Evolutionary conservation across 2,888 invertebrate genomes (phyloP).

Genomic region (Oligia latruncula): DNA sequence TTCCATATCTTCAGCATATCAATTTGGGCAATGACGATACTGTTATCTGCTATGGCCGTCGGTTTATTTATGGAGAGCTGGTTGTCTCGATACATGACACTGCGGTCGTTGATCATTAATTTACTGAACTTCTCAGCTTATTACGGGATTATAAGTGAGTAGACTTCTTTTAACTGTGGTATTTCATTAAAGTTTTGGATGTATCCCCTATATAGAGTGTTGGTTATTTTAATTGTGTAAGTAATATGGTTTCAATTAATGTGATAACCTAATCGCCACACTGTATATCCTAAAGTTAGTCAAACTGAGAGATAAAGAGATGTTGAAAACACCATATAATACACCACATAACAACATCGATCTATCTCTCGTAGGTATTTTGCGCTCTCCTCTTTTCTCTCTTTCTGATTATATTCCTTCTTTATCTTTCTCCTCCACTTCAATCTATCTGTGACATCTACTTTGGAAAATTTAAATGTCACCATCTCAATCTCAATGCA

Average conservation of each 20-base stretch:
- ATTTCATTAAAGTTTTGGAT: background rate
- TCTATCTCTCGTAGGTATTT: background rate
- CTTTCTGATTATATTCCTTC: background rate
- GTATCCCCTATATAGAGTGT: no score
- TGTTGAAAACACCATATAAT: background rate
- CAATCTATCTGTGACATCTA: background rate
- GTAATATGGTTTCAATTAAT: no score
- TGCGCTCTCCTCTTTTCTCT: no score
- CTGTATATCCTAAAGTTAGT: background rate
- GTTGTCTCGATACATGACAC: constrained; percentile 15
- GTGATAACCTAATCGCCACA: no score
- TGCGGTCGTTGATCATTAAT: constrained; percentile 12
- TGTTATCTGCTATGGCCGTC: constrained; percentile 26
- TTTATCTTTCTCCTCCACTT: background rate
- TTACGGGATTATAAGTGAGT: constrained; percentile 27
- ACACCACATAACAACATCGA: background rate
- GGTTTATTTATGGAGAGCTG: constrained; percentile 27
- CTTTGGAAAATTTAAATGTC: background rate
- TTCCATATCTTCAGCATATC: constrained; percentile 54
- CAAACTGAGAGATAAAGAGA: background rate
- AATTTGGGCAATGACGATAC: constrained; percentile 14
- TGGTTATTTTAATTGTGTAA: no score
- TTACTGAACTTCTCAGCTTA: constrained; percentile 38
- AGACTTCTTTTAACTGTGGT: background rate
- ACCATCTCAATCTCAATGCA: background rate